These are phyloP conservation scores for Eptesicus fuscus DNA, from an alignment of 2,113 vertebrate species.

Conservation along the genomic window DNA sequence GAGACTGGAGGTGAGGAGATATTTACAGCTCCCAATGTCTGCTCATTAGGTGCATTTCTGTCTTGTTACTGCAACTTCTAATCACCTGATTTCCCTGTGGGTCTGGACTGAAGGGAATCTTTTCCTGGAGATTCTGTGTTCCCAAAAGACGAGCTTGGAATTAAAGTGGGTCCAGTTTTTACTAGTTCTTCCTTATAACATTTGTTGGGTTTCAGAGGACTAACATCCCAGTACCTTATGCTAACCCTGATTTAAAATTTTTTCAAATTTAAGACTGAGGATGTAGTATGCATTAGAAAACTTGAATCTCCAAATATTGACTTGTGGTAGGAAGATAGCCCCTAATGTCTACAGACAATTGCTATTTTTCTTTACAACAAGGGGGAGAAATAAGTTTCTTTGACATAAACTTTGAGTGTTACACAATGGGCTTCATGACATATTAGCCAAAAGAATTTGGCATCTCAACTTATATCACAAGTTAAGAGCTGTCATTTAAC, in stretches of 20 bases:
- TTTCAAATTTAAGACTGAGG: too few relatives aligned
- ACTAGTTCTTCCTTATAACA: not conserved
- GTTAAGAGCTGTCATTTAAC: not conserved
- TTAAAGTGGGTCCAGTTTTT: not conserved
- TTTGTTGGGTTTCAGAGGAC: not conserved
- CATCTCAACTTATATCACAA: not conserved
- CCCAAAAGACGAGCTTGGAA: not conserved
- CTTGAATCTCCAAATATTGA: not conserved
- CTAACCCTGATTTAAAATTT: not conserved
- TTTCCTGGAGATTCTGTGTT: not conserved
- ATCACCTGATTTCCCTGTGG: not conserved
- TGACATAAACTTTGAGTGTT: not conserved
- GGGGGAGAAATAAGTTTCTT: not conserved
- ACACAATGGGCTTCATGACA: not conserved
- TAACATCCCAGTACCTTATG: not conserved
- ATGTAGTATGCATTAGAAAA: not conserved
- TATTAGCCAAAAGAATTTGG: not conserved
- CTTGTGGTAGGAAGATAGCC: not conserved
- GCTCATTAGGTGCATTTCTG: not conserved
- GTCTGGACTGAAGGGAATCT: not conserved
- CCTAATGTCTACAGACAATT: not conserved
- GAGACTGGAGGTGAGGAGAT: not conserved
- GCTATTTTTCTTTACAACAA: not conserved
- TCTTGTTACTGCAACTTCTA: not conserved
- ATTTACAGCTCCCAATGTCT: not conserved